Base-by-base conservation (phyloP, 2,113 vertebrate species). In the Acanthochromis polyacanthus region DNA sequence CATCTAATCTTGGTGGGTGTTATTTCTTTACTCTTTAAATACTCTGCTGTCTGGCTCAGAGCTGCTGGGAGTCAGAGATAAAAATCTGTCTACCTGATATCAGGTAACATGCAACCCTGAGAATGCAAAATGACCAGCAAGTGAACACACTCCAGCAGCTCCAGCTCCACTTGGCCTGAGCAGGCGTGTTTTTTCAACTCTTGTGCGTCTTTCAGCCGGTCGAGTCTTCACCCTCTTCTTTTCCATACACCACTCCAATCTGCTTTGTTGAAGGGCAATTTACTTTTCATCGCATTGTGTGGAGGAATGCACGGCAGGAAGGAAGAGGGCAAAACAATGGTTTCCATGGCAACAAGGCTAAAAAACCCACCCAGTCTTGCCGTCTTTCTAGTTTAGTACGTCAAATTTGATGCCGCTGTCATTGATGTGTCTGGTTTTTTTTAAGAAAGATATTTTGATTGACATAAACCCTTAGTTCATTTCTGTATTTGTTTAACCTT, bases 51-150 rank as follows among this genome's bases (percentile, higher is more conserved):
- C 83, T 93, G 85, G 86, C 80, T 75, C 52, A 10, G 59, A 30
- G 69, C 75, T 88, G 84, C 80, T 70, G 82, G 67, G 86, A 85
- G 77, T 63, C 53, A 7, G 60, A 86, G 93, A 93, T 94, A 88
- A 89, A 89, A 89, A 94, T 95, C 93, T 86, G 93, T 93, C 92
- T 93, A 90, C 88, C 88, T 93, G 93, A 90, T 93, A 94, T 92
- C 93, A 91, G 93, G 93, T 95, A 92, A 90, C 93, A 82, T 58
- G 75, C 81, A 63, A 76, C 81, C 71, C 71, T 50, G 78, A 80
- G 86, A 91, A 88, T 71, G 81, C 87, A 85, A 83, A 92, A 88
- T 92, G 93, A 91, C 90, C 89, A 81, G 64, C 60, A 69, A 86
- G 84, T 72, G 79, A 87, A 69, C 58, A 70, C 23, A 36, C 48